phyloP scores from a whole-genome alignment of 2,888 invertebrate genomes.

The Drosophila multiciliata region DNA sequence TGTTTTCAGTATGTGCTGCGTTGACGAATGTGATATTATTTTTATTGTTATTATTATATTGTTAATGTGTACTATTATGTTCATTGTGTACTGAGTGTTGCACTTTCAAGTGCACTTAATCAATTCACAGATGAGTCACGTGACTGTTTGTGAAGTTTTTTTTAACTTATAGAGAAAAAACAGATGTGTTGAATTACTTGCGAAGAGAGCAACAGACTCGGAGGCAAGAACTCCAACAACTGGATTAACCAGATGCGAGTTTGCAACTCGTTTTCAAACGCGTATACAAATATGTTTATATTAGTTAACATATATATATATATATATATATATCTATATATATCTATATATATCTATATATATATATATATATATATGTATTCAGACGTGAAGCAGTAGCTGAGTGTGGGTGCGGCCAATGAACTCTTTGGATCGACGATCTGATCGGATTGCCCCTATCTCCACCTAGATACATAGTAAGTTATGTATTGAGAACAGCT shows the following conservation, averaged over 20 bases:
- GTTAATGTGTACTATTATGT: constrained; percentile 11
- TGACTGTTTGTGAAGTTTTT: constrained; percentile 11
- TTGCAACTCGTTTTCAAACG: constrained; percentile 48
- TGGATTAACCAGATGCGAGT: constrained; percentile 65
- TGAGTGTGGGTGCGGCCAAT: constrained; percentile 56
- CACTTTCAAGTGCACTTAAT: constrained; percentile 9
- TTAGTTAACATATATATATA: not conserved
- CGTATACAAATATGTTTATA: not conserved
- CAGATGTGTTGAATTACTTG: not conserved
- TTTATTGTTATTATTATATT: constrained; percentile 18
- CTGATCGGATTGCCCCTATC: not conserved
- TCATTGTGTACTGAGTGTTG: constrained; percentile 8
- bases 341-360: constrained; percentile 1
- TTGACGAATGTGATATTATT: constrained; percentile 22
- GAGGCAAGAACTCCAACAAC: constrained; percentile 34
- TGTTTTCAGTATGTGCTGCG: constrained; percentile 11
- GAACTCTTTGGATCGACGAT: constrained; percentile 50
- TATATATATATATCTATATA: not conserved
- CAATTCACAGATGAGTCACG: constrained; percentile 21
- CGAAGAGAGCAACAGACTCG: not conserved
- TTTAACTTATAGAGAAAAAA: constrained; percentile 1
- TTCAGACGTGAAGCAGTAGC: not conserved
- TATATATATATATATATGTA: constrained; percentile 51
- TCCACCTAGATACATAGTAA: not conserved
- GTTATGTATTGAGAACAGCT: constrained; percentile 36